Percentiles rank a stretch among this genome's conserved stretches.
These are phyloP conservation scores for Radopholus similis DNA, from an alignment of 1,140 invertebrate species.

Conservation along the genomic window DNA sequence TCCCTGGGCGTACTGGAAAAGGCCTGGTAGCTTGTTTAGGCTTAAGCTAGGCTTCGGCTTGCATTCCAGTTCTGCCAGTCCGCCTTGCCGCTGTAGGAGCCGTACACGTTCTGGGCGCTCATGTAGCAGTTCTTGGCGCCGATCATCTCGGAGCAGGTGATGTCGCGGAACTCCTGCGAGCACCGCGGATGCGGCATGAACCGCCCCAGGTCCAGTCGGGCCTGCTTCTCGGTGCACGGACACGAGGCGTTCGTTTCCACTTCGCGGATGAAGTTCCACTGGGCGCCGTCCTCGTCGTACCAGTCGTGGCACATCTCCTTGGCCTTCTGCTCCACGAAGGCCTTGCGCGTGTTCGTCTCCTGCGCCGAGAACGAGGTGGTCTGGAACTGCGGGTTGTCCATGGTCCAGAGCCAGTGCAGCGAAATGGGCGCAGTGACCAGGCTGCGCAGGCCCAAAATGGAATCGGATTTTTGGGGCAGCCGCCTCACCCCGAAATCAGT, in stretches of 20 bases:
- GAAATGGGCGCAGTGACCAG: constrained; percentile 58
- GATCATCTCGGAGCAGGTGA: constrained; percentile 55
- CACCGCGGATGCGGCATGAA: constrained; percentile 60
- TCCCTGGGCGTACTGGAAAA: background rate
- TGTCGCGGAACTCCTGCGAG: constrained; percentile 59
- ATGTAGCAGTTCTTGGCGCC: constrained; percentile 59
- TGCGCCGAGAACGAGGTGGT: constrained; percentile 44
- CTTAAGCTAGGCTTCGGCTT: background rate
- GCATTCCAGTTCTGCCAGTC: constrained; percentile 13
- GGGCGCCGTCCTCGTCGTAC: constrained; percentile 49
- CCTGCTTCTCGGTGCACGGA: constrained; percentile 54
- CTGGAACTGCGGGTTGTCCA: constrained; percentile 47
- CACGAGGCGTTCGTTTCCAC: constrained; percentile 58
- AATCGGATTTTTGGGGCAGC: background rate
- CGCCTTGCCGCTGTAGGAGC: constrained; percentile 44
- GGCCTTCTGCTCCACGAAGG: constrained; percentile 53
- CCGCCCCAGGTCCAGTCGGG: constrained; percentile 50
- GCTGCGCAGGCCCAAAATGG: constrained; percentile 31
- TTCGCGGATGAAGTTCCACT: constrained; percentile 57
- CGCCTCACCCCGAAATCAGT: constrained; percentile 44
- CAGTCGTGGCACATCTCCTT: constrained; percentile 59
- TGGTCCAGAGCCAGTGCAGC: constrained; percentile 56
- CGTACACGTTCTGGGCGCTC: constrained; percentile 54
- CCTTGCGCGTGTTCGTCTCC: constrained; percentile 34
- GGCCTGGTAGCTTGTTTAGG: background rate